Evolutionary conservation across 1,140 invertebrate species (phyloP).

Genomic region (Drosophila truncata): DNA sequence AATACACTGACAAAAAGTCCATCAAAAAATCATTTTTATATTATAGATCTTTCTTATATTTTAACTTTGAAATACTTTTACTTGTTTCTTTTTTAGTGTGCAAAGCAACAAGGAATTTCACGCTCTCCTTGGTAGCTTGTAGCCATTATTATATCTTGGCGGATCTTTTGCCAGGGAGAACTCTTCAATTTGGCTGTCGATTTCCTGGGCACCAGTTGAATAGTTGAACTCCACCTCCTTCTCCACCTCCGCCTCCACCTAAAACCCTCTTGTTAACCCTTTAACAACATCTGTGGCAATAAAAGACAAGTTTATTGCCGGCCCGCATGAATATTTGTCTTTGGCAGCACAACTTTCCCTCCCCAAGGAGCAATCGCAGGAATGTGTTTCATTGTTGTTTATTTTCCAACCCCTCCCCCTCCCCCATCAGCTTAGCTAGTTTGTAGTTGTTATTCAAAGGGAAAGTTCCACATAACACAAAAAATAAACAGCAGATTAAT

Average conservation of each 20-base stretch:
- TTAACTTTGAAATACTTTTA: not conserved
- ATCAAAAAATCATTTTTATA: not conserved
- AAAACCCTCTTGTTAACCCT: constrained; percentile 18
- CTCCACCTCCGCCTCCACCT: not conserved
- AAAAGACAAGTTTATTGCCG: constrained; percentile 39
- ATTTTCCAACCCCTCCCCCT: constrained; percentile 16
- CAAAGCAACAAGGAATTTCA: not conserved
- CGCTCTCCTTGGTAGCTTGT: constrained; percentile 1
- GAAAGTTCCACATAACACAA: not conserved
- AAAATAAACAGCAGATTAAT: constrained; percentile 29
- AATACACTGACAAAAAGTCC: not conserved
- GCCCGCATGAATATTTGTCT: constrained; percentile 45
- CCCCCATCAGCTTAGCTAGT: constrained; percentile 23
- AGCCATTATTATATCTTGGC: not conserved
- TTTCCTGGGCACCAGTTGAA: constrained; percentile 14
- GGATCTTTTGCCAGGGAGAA: not conserved
- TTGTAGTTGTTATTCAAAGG: constrained; percentile 32
- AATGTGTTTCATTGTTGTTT: constrained; percentile 53
- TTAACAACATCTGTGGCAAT: constrained; percentile 42
- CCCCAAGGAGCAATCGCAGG: constrained; percentile 37
- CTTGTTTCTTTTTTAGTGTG: not conserved
- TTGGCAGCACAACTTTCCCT: constrained; percentile 28
- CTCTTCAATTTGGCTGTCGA: constrained; percentile 1
- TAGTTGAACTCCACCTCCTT: not conserved
- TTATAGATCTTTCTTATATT: too few relatives aligned